Percentiles rank a stretch among this genome's conserved stretches.
Evolutionary conservation across 2,797 vertebrate species (phyloP).

Genomic region (Okamejei kenojei): DNA sequence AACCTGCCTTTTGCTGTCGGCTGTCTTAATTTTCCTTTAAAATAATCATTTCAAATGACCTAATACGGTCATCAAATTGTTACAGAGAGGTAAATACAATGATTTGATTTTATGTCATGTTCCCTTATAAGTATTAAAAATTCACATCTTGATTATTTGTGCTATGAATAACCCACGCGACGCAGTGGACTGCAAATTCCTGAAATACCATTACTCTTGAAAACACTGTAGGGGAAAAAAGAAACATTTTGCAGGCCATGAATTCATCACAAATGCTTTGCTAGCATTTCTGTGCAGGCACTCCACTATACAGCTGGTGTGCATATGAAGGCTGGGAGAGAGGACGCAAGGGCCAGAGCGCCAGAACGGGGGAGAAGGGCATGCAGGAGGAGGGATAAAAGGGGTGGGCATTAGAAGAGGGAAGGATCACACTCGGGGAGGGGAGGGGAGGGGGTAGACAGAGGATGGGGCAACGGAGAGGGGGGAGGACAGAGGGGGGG

Average conservation of each 20-base stretch:
- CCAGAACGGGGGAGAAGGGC: too few species aligned
- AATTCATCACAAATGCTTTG: neutral
- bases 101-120: neutral
- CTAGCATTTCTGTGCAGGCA: neutral
- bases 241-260: neutral
- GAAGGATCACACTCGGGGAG: too few species aligned
- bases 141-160: neutral
- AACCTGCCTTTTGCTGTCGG: neutral
- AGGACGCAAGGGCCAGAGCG: too few species aligned
- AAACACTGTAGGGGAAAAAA: neutral
- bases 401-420: too few species aligned
- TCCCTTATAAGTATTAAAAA: constrained; percentile 33
- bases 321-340: neutral
- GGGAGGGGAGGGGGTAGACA: too few species aligned
- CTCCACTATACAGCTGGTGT: neutral
- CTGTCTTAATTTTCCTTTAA: neutral
- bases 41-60: neutral
- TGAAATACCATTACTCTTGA: constrained; percentile 4
- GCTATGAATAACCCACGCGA: neutral
- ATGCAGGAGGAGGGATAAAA: too few species aligned
- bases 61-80: neutral
- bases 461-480: too few species aligned
- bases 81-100: neutral
- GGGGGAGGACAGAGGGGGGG: too few species aligned
- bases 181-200: neutral